phyloP scores from a whole-genome alignment of 2,113 vertebrate genomes.

The Gila orcuttii region DNA sequence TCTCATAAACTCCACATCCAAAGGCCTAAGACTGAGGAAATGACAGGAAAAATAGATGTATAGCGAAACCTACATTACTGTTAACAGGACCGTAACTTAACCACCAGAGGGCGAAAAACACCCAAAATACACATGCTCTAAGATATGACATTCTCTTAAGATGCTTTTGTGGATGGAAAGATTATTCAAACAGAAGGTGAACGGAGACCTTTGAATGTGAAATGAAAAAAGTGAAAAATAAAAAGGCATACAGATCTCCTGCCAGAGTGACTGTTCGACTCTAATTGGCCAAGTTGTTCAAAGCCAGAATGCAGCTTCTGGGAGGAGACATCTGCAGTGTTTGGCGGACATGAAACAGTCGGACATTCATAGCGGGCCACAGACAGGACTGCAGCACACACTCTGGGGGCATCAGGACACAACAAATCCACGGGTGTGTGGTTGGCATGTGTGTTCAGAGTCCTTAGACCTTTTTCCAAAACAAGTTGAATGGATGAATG shows the following conservation, averaged over 20 bases:
- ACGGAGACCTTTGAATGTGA: background rate
- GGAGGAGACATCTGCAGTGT: conserved; percentile 38
- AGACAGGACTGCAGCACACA: background rate
- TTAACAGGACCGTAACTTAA: background rate
- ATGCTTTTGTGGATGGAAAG: background rate
- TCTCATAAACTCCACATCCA: conserved; percentile 98
- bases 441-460: background rate
- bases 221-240: background rate
- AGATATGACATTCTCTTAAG: background rate
- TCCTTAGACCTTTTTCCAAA: background rate
- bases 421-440: background rate
- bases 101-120: conserved; percentile 17
- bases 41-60: conserved; percentile 4
- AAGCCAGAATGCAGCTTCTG: conserved; percentile 31
- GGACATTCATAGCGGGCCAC: conserved; percentile 17
- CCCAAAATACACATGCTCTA: background rate
- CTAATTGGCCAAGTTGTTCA: conserved; percentile 27
- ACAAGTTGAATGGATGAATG: background rate
- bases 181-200: background rate
- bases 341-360: conserved; percentile 37
- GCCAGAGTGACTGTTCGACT: conserved; percentile 5
- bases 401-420: background rate
- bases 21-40: conserved; percentile 84
- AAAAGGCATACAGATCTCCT: conserved; percentile 2
- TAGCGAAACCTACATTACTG: background rate